Base-by-base conservation (phyloP, 2,113 vertebrate species). In the Apistogramma diplotaenia region DNA sequence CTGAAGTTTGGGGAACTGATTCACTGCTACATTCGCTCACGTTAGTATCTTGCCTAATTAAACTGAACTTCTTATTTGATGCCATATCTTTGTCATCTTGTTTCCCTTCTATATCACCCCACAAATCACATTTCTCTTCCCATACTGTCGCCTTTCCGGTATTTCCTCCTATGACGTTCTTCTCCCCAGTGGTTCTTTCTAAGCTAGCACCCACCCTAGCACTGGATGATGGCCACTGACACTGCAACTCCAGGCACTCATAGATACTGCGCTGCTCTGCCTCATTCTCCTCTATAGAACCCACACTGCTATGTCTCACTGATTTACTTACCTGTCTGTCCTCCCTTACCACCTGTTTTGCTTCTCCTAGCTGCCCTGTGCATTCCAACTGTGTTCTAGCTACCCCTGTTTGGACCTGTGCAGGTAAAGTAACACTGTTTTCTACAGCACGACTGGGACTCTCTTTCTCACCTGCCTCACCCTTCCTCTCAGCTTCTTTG, bases 31-130 rank as follows among this genome's bases (percentile, higher is more conserved):
- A 79, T 84, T 95, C 96, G 88, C 82, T 60, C 85, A 96, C 92
- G 58, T 93, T 94, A 54, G 95, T 91, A 77, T 96, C 91, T 87
- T 96, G 96, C 89, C 94, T 96, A 70, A 88, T 94, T 18, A 97
- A 87, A 43, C 82, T 90, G 82, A 91, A 93, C 84, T 91, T 96
- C 67, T 94, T 93, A 81, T 94, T 95, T 90, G 93, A 92, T 58
- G 74, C 23, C 35, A 19, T 49, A 25, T 82, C 86, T 82, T 89
- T 87, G 82, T 91, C 92, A 55, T 83, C 49, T 62, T 60, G 70
- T 55, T 81, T 89, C 31, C 79, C 73, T 43, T 85, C 90, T 3
- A 10, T 49, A 61, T 85, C 83, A 56, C 93, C 94, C 88, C 37
- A 59, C 6, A 11, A 9, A 12, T 89, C 79, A 65, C 55, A n/a